phyloP scores from a whole-genome alignment of 2,113 vertebrate species.

The Tylochromis polylepis region DNA sequence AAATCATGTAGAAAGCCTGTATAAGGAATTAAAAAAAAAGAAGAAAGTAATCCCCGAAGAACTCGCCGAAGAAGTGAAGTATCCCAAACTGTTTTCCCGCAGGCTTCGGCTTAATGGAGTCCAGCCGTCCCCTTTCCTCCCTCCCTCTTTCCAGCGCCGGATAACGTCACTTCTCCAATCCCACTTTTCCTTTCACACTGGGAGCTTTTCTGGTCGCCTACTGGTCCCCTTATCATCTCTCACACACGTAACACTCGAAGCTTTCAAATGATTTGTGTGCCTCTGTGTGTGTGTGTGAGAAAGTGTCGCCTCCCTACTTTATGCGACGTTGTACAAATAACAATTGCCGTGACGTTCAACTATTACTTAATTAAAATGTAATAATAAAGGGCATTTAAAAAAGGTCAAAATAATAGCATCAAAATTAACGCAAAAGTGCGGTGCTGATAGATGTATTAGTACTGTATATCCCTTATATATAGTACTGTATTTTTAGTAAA shows the following conservation, averaged over 20 bases:
- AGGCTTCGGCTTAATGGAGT: conserved; percentile 75
- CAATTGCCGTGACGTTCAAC: not conserved
- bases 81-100: conserved; percentile 70
- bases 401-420: not conserved
- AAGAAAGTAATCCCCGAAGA: conserved; percentile 45
- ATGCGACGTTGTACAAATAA: not conserved
- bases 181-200: conserved; percentile 69
- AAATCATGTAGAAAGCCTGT: conserved; percentile 44
- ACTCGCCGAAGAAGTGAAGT: conserved; percentile 64
- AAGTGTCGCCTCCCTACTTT: not conserved
- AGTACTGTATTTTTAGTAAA: not conserved
- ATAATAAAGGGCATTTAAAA: not conserved
- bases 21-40: not conserved
- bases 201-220: conserved; percentile 6
- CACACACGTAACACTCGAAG: not conserved
- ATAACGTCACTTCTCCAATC: conserved; percentile 74
- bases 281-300: not conserved
- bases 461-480: not conserved
- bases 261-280: not conserved
- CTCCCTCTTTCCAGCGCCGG: conserved; percentile 43
- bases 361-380: not conserved
- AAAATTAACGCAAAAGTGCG: not conserved
- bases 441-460: not conserved
- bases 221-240: conserved; percentile 8
- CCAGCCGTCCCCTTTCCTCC: conserved; percentile 59